Conservation (phyloP, 2,888 invertebrate species). For the Synergus laeviventris region DNA sequence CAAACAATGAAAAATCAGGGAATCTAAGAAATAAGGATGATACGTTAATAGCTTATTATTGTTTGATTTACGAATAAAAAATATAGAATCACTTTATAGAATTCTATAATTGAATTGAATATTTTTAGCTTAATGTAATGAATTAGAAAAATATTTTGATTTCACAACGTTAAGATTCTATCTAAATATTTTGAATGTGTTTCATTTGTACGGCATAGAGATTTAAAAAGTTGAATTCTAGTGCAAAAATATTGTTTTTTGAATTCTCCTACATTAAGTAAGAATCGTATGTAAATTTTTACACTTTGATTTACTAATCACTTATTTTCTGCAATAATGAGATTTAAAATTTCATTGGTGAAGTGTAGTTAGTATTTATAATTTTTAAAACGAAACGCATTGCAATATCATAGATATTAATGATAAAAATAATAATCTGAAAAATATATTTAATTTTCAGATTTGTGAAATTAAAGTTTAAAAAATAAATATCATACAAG, state of each 20-base stretch:
- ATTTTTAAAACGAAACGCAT: background rate
- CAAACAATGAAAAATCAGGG: constrained; percentile 14
- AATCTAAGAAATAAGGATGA: background rate
- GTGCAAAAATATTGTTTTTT: background rate
- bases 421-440: background rate
- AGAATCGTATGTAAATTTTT: no score
- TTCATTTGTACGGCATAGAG: background rate
- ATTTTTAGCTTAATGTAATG: background rate
- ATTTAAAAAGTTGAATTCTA: background rate
- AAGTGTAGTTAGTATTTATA: background rate
- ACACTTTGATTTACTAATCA: no score
- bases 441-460: background rate
- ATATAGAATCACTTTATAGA: background rate
- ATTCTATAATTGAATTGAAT: background rate
- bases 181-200: background rate
- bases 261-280: background rate
- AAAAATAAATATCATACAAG: background rate
- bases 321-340: no score
- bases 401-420: background rate
- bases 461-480: background rate
- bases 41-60: background rate
- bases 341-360: no score
- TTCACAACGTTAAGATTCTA: background rate
- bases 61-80: background rate
- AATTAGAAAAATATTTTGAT: background rate